These are phyloP conservation scores for Corythaixoides concolor DNA, from an alignment of 2,113 vertebrate genomes.

Conservation along the genomic window DNA sequence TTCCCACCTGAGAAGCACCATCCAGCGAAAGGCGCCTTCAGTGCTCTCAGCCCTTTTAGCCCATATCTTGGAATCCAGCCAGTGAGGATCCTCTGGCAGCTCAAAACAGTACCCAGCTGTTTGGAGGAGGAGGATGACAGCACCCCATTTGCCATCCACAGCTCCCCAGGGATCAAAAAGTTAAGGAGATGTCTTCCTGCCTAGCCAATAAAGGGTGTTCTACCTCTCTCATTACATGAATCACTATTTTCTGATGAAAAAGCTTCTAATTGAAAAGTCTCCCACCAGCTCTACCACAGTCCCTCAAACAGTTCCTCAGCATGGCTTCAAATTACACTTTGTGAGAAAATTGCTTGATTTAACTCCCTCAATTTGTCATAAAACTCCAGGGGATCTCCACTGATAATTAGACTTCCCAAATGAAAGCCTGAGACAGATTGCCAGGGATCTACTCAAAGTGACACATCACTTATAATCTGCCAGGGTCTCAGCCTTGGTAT, in stretches of 20 bases:
- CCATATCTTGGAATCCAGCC: background rate
- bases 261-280: background rate
- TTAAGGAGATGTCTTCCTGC: background rate
- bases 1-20: background rate
- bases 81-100: background rate
- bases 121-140: background rate
- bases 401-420: constrained; percentile 5
- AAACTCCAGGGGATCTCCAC: background rate
- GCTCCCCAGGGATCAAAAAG: background rate
- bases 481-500: background rate
- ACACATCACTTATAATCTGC: background rate
- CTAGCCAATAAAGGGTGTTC: background rate
- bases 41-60: background rate
- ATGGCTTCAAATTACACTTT: background rate
- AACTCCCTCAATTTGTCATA: constrained; percentile 2
- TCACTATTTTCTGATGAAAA: background rate
- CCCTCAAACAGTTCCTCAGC: background rate
- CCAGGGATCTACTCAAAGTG: background rate
- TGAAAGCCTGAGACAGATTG: background rate
- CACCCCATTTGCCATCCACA: accelerated
- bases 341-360: constrained; percentile 14
- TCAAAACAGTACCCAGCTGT: background rate
- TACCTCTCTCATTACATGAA: background rate
- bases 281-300: background rate
- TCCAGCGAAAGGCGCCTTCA: accelerated